Evolutionary conservation across 2,888 invertebrate genomes (phyloP).

Genomic region (Temnothorax ravouxi): DNA sequence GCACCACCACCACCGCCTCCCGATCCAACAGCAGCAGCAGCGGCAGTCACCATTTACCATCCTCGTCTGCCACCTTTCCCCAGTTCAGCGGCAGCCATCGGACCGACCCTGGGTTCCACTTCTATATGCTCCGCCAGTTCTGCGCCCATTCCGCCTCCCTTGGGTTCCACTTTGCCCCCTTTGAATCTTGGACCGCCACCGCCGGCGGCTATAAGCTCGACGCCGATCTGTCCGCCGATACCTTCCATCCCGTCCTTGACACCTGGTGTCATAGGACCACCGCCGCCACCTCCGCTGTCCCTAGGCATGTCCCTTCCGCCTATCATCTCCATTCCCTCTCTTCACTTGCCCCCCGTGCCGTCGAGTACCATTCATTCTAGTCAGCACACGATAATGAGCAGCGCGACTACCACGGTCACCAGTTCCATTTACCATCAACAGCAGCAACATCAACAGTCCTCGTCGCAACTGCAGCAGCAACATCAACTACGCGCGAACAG

Average conservation of each 20-base stretch:
- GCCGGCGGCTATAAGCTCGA: constrained; percentile 76
- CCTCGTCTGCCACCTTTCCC: constrained; percentile 79
- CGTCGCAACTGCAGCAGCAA: constrained; percentile 41
- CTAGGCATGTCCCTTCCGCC: constrained; percentile 78
- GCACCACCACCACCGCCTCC: constrained; percentile 60
- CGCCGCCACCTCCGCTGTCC: constrained; percentile 70
- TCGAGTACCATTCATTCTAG: constrained; percentile 84
- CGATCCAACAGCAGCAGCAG: constrained; percentile 54
- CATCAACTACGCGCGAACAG: constrained; percentile 62
- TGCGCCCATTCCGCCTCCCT: constrained; percentile 77
- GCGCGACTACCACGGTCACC: constrained; percentile 75
- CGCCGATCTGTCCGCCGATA: constrained; percentile 79
- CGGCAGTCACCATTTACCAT: constrained; percentile 77
- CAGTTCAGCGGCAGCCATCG: constrained; percentile 78
- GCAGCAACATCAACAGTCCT: constrained; percentile 48
- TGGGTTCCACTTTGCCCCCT: constrained; percentile 75
- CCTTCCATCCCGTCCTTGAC: constrained; percentile 77
- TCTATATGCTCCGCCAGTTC: constrained; percentile 81
- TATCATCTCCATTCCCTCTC: constrained; percentile 81
- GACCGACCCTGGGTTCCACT: constrained; percentile 76
- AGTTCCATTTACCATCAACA: constrained; percentile 74
- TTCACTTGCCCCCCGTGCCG: constrained; percentile 80
- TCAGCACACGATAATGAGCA: constrained; percentile 82
- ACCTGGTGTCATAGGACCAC: constrained; percentile 76
- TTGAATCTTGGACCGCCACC: constrained; percentile 78